Base-by-base conservation (phyloP, 2,113 vertebrate genomes). In the Hydrolagus affinis region DNA sequence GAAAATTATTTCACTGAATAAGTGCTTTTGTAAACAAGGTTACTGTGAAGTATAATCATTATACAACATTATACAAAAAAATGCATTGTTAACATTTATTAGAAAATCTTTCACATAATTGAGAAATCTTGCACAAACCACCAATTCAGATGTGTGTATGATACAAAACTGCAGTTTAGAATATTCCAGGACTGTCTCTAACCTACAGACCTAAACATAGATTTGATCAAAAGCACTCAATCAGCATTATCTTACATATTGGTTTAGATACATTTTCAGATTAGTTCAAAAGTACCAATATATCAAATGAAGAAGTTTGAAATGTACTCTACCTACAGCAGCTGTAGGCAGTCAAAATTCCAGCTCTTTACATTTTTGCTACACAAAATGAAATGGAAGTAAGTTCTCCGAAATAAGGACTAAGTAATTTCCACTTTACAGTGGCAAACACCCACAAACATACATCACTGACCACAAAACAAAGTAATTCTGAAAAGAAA, bases 391-490 rank as follows among this genome's bases (percentile, higher is more conserved):
- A 44, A 44, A 44, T 44, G 44, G 44, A 44, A 44, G 44, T 44
- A 44, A 44, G 6, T 83, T 66, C 60, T 83, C 77, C 30, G 73
- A 75, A 83, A 30, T 15, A 17, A 64, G 21, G 60, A 66, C 77
- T 28, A 83, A 66, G 77, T 19, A 83, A 66, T 64, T 83, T 64
- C 23, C 77, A 66, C 30, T 66, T 30, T 19, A 66, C 23, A 30
- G 23, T 8, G n/a, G 25, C 15, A 23, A 10, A 62, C 25, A 14
- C 23, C 77, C 77, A 80, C 60, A 66, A 83, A 83, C 9, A 28
- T 60, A 80, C 60, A 66, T 66, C 15, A 83, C 77, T 83, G 60
- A 83, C 77, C 60, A 83, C 59, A 83, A 64, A 83, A 28, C 17
- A 83, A 28, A 66, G 8, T 11, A 9, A 32, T 17, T 66, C 62